Percentiles rank a stretch among this genome's conserved stretches.
Conservation (phyloP, 2,797 vertebrate species). For the Myotis daubentonii region DNA sequence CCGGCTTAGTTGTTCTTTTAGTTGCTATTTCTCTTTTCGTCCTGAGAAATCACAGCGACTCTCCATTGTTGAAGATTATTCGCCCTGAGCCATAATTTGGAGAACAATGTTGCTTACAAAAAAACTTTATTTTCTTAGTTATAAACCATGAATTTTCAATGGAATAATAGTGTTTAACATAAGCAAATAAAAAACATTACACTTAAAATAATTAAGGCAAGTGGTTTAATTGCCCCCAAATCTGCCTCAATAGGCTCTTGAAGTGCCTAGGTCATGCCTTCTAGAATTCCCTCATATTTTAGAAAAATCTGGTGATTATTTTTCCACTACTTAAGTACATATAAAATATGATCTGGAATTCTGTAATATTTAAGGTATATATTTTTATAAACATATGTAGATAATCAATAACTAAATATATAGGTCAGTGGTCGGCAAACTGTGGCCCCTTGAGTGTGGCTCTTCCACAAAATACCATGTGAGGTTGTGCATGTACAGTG, state of each 20-base stretch:
- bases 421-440: neutral
- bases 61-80: neutral
- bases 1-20: neutral
- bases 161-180: neutral
- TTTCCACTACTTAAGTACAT: neutral
- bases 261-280: neutral
- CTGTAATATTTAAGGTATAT: neutral
- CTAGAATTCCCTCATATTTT: constrained; percentile 10
- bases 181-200: neutral
- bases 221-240: neutral
- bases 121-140: constrained; percentile 33
- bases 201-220: neutral
- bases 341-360: neutral
- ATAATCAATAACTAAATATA: neutral
- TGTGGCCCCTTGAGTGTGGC: too few relatives aligned
- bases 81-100: neutral
- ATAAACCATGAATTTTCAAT: neutral
- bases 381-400: neutral
- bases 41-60: neutral
- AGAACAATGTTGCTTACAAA: neutral
- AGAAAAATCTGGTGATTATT: neutral
- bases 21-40: neutral
- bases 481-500: too few relatives aligned
- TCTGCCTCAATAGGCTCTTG: neutral
- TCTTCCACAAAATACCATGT: too few relatives aligned